phyloP scores from a whole-genome alignment of 2,113 vertebrate genomes.

The Limnothrissa miodon region DNA sequence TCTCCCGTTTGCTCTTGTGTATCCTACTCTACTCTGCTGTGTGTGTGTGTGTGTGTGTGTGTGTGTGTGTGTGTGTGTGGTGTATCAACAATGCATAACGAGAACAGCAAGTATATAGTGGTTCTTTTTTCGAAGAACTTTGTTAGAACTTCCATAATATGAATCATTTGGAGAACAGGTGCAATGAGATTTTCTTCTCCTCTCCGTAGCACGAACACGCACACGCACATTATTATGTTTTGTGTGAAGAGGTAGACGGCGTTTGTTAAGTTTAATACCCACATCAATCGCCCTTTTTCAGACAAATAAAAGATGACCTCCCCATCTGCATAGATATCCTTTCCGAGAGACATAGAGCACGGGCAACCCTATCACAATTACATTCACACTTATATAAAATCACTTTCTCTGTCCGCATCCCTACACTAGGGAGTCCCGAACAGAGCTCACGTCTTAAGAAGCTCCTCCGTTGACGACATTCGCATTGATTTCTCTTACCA shows the following conservation, averaged over 20 bases:
- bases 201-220: background rate
- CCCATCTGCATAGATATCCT: conserved; percentile 28
- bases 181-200: background rate
- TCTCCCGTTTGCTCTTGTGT: too few species aligned
- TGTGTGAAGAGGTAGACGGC: background rate
- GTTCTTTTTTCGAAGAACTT: background rate
- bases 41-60: background rate
- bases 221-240: background rate
- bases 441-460: background rate
- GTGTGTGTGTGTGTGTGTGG: background rate
- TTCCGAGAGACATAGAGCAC: conserved; percentile 14
- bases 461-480: conserved; percentile 1
- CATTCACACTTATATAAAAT: conserved; percentile 18
- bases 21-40: too few species aligned
- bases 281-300: conserved; percentile 28
- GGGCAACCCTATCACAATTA: conserved; percentile 15
- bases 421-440: conserved; percentile 16
- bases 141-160: background rate
- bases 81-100: background rate
- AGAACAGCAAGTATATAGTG: background rate
- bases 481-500: background rate
- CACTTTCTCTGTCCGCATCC: background rate
- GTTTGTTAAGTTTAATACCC: conserved; percentile 39
- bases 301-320: conserved; percentile 32
- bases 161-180: background rate